phyloP scores from a whole-genome alignment of 2,888 invertebrate genomes.

The Meta bourneti region DNA sequence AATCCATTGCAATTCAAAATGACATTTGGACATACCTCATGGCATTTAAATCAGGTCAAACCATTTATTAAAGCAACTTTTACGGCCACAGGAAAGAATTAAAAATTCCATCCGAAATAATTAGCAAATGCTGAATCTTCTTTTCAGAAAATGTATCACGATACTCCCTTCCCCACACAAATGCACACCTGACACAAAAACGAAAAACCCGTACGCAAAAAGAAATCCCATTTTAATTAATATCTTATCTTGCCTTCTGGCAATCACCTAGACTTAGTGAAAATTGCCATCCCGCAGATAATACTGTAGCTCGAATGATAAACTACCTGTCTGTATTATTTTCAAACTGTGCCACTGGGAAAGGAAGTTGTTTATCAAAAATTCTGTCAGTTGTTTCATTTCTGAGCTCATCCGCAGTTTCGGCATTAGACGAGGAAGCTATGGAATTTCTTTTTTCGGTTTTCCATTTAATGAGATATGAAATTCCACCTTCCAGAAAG shows the following conservation, averaged over 20 bases:
- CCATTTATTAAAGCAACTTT: neutral
- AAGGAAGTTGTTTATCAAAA: slow-evolving; percentile 40
- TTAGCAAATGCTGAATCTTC: neutral
- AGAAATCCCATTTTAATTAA: slow-evolving; percentile 4
- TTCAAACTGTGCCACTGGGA: slow-evolving; percentile 1
- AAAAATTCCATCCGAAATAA: neutral
- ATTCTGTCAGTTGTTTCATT: slow-evolving; percentile 39
- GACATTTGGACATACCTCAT: too few relatives aligned
- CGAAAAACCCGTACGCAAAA: neutral
- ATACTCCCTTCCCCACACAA: neutral
- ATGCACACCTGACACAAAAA: neutral
- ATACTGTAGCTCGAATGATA: slow-evolving; percentile 30
- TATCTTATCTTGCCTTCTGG: slow-evolving; percentile 24
- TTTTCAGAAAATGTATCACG: neutral
- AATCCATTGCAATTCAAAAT: too few relatives aligned
- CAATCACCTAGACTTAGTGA: slow-evolving; percentile 24
- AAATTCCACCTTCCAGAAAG: neutral
- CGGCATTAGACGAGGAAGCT: neutral
- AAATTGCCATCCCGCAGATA: slow-evolving; percentile 30
- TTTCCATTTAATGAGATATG: neutral
- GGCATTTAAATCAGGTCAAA: neutral
- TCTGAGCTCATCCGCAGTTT: neutral
- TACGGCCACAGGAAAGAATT: neutral
- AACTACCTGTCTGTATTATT: slow-evolving; percentile 31
- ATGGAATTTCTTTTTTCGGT: neutral